These are phyloP conservation scores for Polypedilum vanderplanki DNA, from an alignment of 1,140 invertebrate species.

Conservation along the genomic window DNA sequence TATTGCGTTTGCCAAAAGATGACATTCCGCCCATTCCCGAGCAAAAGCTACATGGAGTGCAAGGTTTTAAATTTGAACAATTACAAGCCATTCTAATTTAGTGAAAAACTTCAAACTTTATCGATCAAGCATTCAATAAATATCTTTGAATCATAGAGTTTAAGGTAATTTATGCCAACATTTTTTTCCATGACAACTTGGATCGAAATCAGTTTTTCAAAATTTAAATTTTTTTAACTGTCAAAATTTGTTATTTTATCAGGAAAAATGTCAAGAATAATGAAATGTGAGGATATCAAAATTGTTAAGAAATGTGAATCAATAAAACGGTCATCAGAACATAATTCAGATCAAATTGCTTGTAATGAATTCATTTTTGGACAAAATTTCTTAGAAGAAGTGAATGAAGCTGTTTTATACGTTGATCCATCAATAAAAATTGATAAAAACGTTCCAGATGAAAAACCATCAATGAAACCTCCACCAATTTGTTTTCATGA, in stretches of 20 bases:
- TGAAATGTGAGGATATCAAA: neutral
- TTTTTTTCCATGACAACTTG: conserved; percentile 4
- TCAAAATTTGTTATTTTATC: neutral
- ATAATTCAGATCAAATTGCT: neutral
- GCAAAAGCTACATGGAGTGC: neutral
- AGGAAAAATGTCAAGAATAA: neutral
- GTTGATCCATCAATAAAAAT: neutral
- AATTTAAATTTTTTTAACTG: neutral
- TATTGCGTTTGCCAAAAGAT: neutral
- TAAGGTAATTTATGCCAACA: neutral
- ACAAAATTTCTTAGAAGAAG: neutral
- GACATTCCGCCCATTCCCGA: neutral
- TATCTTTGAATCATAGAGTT: neutral
- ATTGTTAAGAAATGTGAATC: neutral
- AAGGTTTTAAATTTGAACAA: neutral
- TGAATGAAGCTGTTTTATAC: neutral
- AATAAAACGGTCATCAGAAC: neutral
- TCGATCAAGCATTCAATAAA: conserved; percentile 3
- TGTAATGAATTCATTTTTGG: neutral
- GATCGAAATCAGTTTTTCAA: neutral
- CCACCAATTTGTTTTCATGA: neutral
- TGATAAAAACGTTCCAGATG: too few relatives aligned
- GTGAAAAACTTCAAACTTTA: neutral
- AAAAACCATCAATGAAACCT: neutral
- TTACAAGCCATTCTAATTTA: neutral